Evolutionary conservation across 2,888 invertebrate species (phyloP), one percentile per base, ranked within the genome.

Genomic region (Aphrophora alni): DNA sequence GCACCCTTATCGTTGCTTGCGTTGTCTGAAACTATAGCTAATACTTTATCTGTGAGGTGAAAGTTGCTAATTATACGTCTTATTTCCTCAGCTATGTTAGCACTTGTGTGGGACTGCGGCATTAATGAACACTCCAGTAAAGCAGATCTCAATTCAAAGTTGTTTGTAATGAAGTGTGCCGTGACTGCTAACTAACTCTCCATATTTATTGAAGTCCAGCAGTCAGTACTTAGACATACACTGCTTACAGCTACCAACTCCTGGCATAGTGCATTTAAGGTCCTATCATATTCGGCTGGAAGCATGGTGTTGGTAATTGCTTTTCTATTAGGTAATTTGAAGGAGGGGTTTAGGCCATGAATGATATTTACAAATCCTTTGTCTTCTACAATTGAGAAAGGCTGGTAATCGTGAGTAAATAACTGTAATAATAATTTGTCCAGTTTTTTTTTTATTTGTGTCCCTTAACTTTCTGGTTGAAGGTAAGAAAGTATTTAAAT

Each of bases 361-460:
- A 80, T 33, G 28, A 76, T 26, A 10, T 38, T 33, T 27, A 26
- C 68, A 68, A 81, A 81, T 12, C 73, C 77, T 12, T 72, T 28
- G n/a, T 81, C 81, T 21, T 81, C 79, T 14, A 81, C 81, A 14
- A 79, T 69, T 0, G 70, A 44, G 38, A 81, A 81, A 21, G 79
- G 81, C 71, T 81, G 81, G 38, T 68, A 75, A 26, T 80, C 80
- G 1, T 17, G 10, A n/a, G 38, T 75, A 26, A 80, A 38, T 25
- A 80, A 38, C 17, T 75, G 28, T 21, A 81, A 38, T 0, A 81
- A 27, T 0, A 27, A 28, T 28, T 71, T 24, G 38, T 81, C 79
- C n/a, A 79, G 14, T 24, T 71, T 78, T 21, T 44, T 78, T 51
- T 81, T 78, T 33, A 77, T 25, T 21, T 51, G 25, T 33, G 24